Evolutionary conservation across 2,113 vertebrate genomes (phyloP), one percentile per base, ranked within the genome.

Genomic region (Lepus europaeus): DNA sequence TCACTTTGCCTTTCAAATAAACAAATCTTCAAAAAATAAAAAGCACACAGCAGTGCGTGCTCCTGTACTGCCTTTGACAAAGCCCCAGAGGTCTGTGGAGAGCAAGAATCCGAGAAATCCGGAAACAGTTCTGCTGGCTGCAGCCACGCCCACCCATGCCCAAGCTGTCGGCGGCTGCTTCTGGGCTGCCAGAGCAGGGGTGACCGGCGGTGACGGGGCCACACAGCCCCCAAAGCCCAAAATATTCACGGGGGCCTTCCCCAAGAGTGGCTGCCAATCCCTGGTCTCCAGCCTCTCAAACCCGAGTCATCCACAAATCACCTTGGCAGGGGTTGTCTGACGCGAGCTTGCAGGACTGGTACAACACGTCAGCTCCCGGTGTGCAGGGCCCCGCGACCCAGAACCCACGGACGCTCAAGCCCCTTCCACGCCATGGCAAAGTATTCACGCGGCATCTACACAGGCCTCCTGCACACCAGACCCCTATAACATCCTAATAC

Each of bases 21-120:
- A 45, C 45, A 45, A 45, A 45, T 45, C 45, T 45, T 45, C 6
- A 45, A 45, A 45, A 45, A 45, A 45, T 45, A 45, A 45, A 45
- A 45, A 7, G 45, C 45, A 66, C 23, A 51, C 4, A 1, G 12
- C 23, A 20, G 13, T 0, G 0, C 3, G 5, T 5, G 27, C 17
- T 22, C 27, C 29, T 39, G 49, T 59, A 12, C 0, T 13, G 39
- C 16, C 84, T 29, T 77, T 69, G n/a, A 89, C 8, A 23, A 61
- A 63, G 61, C 6, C 45, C 2, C 74, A 25, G 5, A 72, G 25
- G 23, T 19, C 25, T 31, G 29, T 16, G 61, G 6, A 25, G 45
- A 73, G 39, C 17, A 23, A 23, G 36, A 33, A 9, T 7, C 4
- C 1, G 23, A 39, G 39, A 39, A 39, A 39, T 45, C 45, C 6